A percentile compares a stretch with the other conserved stretches of the same genome.
phyloP scores from a whole-genome alignment of 2,888 invertebrate species.

The Pecten maximus region DNA sequence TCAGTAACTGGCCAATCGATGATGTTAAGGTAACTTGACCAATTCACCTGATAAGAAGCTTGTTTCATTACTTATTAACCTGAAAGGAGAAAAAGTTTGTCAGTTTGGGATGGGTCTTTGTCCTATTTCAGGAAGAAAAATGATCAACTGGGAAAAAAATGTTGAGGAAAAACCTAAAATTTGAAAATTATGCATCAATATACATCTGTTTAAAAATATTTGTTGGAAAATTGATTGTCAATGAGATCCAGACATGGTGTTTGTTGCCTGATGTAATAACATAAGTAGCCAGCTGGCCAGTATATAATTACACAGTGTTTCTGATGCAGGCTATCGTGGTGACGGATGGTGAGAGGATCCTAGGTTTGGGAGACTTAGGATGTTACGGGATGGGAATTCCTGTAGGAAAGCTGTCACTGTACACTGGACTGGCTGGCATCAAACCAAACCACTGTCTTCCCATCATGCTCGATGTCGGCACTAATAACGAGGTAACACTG shows the following conservation, averaged over 20 bases:
- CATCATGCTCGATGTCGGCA: constrained; percentile 95
- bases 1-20: constrained; percentile 92
- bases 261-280: too few species aligned
- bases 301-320: not conserved
- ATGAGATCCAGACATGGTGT: too few species aligned
- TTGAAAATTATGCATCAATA: too few species aligned
- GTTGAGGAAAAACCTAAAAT: too few species aligned
- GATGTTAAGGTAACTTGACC: constrained; percentile 83
- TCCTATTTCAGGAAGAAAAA: too few species aligned
- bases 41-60: too few species aligned
- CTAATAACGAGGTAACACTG: constrained; percentile 89
- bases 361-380: constrained; percentile 97
- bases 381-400: constrained; percentile 99
- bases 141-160: too few species aligned
- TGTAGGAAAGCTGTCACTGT: constrained; percentile 96
- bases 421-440: constrained; percentile 97
- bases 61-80: too few species aligned
- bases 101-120: too few species aligned
- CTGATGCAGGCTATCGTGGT: constrained; percentile 87
- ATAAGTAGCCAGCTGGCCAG: too few species aligned
- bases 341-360: constrained; percentile 98
- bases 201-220: too few species aligned
- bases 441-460: constrained; percentile 97
- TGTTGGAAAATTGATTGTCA: too few species aligned
- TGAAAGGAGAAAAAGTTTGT: not conserved